Evolutionary conservation across 2,797 vertebrate species (phyloP).

Genomic region (Streptopelia turtur): DNA sequence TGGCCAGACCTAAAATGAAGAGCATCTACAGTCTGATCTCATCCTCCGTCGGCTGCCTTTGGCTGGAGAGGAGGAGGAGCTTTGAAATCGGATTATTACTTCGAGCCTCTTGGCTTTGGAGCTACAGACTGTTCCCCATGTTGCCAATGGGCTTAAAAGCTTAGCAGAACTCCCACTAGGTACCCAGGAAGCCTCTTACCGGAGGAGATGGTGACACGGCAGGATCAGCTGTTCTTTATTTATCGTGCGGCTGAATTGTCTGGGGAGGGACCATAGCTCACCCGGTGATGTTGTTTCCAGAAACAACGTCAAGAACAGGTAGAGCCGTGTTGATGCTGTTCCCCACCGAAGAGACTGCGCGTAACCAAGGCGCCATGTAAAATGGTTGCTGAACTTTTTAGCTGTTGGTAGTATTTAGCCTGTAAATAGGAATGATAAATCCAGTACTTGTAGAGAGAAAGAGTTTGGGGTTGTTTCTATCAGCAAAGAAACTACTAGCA

Average conservation of each 20-base stretch:
- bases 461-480: not conserved
- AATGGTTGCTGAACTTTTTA: not conserved
- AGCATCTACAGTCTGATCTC: conserved; percentile 72
- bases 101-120: conserved; percentile 72
- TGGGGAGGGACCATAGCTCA: conserved; percentile 1
- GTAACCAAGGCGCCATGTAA: not conserved
- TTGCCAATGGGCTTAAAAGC: conserved; percentile 76
- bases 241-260: conserved; percentile 13
- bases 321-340: not conserved
- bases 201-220: conserved; percentile 59
- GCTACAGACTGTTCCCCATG: conserved; percentile 70
- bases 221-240: conserved; percentile 76
- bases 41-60: conserved; percentile 66
- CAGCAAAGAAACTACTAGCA: not conserved
- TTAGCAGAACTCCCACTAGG: conserved; percentile 76
- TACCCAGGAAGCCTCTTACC: conserved; percentile 74
- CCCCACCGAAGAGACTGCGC: not conserved
- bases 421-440: not conserved
- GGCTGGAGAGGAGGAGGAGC: conserved; percentile 64
- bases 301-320: conserved; percentile 33
- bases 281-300: conserved; percentile 2
- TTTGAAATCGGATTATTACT: conserved; percentile 75
- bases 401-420: not conserved
- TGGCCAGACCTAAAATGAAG: conserved; percentile 61
- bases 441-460: not conserved